Evolutionary conservation across 2,113 vertebrate genomes (phyloP).

Genomic region (Osmerus eperlanus): DNA sequence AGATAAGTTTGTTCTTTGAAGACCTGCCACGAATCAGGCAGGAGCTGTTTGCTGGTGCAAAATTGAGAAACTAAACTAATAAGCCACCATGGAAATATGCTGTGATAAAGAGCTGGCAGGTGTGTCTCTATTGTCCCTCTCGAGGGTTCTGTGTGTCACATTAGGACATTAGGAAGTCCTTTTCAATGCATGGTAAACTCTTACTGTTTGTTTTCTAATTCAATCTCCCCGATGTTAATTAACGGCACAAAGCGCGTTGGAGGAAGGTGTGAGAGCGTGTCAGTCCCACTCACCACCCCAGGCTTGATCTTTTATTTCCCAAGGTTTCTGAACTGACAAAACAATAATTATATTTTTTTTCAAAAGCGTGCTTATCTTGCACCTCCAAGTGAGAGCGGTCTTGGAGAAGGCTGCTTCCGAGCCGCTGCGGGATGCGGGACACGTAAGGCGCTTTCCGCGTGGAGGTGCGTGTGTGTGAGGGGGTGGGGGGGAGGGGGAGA

Average conservation of each 20-base stretch:
- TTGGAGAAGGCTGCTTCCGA: background rate
- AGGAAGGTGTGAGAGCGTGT: constrained; percentile 22
- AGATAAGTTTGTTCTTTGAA: background rate
- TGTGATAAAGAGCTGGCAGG: constrained; percentile 8
- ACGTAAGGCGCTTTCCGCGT: background rate
- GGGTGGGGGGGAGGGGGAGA: no score
- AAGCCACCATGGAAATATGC: constrained; percentile 34
- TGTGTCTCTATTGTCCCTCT: constrained; percentile 16
- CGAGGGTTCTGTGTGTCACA: constrained; percentile 8
- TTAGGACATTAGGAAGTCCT: constrained; percentile 16
- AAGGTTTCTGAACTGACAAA: constrained; percentile 46
- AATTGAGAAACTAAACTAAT: constrained; percentile 17
- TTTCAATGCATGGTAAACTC: constrained; percentile 30
- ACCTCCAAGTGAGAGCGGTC: constrained; percentile 42
- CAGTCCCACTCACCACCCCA: constrained; percentile 29
- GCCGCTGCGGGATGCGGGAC: background rate
- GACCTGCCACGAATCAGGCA: background rate
- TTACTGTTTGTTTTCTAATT: constrained; percentile 41
- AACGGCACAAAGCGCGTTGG: constrained; percentile 19
- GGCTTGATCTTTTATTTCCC: constrained; percentile 36
- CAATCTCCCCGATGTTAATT: constrained; percentile 49
- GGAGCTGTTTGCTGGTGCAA: background rate
- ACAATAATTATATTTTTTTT: constrained; percentile 54
- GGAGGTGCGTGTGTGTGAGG: background rate
- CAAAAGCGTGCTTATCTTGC: constrained; percentile 38